Evolutionary conservation across 1,140 invertebrate species (phyloP).

Genomic region (Batillaria attramentaria): DNA sequence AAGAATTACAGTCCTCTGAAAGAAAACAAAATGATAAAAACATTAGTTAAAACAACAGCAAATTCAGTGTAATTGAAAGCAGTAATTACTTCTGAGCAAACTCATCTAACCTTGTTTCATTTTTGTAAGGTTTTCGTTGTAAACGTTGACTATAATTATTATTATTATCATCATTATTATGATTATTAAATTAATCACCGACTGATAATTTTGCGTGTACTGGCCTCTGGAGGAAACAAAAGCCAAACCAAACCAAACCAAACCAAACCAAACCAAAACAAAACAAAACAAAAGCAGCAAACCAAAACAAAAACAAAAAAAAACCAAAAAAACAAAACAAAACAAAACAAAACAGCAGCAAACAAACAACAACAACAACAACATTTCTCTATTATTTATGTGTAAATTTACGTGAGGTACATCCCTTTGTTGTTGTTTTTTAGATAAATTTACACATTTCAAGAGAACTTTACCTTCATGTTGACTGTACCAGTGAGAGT

Average conservation of each 20-base stretch:
- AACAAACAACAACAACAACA: not conserved
- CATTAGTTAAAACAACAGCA: not conserved
- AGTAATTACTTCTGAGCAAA: not conserved
- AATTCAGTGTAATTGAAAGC: not conserved
- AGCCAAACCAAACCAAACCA: not conserved
- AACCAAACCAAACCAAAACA: not conserved
- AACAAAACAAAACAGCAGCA: not conserved
- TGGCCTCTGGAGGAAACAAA: not conserved
- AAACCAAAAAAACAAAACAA: not conserved
- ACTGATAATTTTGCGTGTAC: not conserved
- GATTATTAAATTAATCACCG: not conserved
- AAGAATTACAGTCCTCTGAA: slow-evolving; percentile 53
- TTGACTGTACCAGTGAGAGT: slow-evolving; percentile 45
- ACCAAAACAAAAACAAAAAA: not conserved
- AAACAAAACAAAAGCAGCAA: not conserved
- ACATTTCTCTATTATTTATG: not conserved
- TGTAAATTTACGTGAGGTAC: not conserved
- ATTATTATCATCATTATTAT: not conserved
- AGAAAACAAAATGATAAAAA: not conserved
- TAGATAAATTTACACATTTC: not conserved
- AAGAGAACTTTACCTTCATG: slow-evolving; percentile 4
- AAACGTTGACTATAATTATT: not conserved
- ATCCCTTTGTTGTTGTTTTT: not conserved
- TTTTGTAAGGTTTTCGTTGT: not conserved
- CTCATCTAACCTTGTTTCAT: not conserved